These are phyloP conservation scores for Halcyon leucocephala DNA, from an alignment of 2,797 vertebrate species.

Conservation along the genomic window DNA sequence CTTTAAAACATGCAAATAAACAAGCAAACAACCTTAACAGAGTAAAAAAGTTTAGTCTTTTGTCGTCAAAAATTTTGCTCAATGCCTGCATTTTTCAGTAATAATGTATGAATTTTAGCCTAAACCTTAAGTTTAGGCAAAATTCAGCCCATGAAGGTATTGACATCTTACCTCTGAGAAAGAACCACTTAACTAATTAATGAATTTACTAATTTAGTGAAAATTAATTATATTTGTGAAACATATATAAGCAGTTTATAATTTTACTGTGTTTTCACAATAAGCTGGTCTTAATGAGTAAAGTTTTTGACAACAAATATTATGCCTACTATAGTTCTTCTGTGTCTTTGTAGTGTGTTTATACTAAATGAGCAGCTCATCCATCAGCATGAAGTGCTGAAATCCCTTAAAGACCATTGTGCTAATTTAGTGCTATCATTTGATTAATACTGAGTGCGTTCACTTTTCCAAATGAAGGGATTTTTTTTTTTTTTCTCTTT, in stretches of 20 bases:
- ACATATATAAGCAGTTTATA: neutral
- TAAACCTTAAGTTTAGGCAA: neutral
- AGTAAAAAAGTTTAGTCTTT: neutral
- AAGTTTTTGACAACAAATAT: slow-evolving; percentile 28
- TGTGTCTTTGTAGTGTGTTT: neutral
- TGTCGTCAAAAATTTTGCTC: neutral
- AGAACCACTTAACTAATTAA: neutral
- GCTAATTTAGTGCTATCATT: slow-evolving; percentile 33
- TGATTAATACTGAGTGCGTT: neutral
- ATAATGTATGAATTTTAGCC: neutral
- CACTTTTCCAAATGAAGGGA: neutral
- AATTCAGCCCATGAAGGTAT: neutral
- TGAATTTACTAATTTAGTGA: neutral
- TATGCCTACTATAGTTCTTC: neutral
- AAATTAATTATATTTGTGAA: neutral
- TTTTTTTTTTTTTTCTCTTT: neutral
- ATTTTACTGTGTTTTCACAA: neutral
- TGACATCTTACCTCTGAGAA: neutral
- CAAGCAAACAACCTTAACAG: neutral
- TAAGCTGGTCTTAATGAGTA: neutral
- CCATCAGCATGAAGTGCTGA: slow-evolving; percentile 26
- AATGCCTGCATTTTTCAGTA: neutral
- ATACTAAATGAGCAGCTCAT: slow-evolving; percentile 25
- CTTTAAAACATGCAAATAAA: neutral
- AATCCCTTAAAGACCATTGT: slow-evolving; percentile 24